These are phyloP conservation scores for Epistrophella euchroma DNA, from an alignment of 2,888 invertebrate species.

Conservation along the genomic window DNA sequence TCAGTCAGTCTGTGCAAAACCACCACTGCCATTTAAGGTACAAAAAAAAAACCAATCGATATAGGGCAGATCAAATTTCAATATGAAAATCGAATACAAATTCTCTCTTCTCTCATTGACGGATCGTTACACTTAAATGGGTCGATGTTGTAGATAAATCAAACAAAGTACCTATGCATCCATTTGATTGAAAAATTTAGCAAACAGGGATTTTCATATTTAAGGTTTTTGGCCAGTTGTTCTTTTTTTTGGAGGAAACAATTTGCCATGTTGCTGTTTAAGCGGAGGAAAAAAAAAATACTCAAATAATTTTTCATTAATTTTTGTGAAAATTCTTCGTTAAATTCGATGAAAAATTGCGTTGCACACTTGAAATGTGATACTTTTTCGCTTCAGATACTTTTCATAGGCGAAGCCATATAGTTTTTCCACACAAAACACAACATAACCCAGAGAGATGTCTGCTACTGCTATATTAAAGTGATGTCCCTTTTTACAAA, in stretches of 20 bases:
- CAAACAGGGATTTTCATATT: slow-evolving; percentile 3
- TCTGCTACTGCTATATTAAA: not conserved
- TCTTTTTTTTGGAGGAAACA: slow-evolving; percentile 46
- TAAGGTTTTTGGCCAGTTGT: slow-evolving; percentile 18
- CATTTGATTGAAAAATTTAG: slow-evolving; percentile 32
- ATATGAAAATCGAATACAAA: slow-evolving; percentile 47
- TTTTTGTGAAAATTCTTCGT: slow-evolving; percentile 55
- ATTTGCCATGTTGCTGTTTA: not conserved
- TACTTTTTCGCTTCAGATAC: slow-evolving; percentile 57
- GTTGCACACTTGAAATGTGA: slow-evolving; percentile 64
- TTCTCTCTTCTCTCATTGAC: slow-evolving; percentile 58
- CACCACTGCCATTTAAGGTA: slow-evolving; percentile 62
- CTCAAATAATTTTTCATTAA: slow-evolving; percentile 32
- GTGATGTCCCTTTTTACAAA: slow-evolving; percentile 44
- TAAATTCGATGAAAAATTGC: slow-evolving; percentile 65
- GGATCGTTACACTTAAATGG: slow-evolving; percentile 67
- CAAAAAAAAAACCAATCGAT: slow-evolving; percentile 50
- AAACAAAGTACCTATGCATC: slow-evolving; percentile 28
- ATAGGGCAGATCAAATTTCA: slow-evolving; percentile 59
- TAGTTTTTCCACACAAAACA: slow-evolving; percentile 6
- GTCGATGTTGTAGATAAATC: slow-evolving; percentile 51
- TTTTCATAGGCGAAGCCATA: slow-evolving; percentile 65
- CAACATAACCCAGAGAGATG: too few relatives aligned
- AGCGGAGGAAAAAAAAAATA: not conserved
- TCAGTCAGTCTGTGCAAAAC: slow-evolving; percentile 20